Evolutionary conservation across 53 echinoderm and acorn worm species (phyloP), one percentile per base, ranked within the genome.

Genomic region (Antedon mediterranea): DNA sequence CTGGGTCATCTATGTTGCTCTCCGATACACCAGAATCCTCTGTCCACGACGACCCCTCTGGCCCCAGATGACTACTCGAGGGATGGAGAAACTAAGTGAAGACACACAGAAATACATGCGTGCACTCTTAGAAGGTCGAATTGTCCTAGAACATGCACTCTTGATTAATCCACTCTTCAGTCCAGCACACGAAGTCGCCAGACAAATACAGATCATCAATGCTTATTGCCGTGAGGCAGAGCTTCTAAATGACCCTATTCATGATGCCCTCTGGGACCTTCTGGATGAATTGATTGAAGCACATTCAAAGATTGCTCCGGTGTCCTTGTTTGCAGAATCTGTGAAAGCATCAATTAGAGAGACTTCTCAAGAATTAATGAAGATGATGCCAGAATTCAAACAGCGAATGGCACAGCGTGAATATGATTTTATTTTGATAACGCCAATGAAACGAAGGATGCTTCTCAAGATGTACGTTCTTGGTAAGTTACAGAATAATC

Each of bases 211-310:
- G 80, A 90, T 97, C 83, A 92, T 97, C 71, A 97, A 97, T 80
- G 98, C 98, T 8, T 97, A 92, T 82, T 97, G 98, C 78, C 80
- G 98, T 32, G 98, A 97, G 43, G 92, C 98, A 0, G 98, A 97
- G 79, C 79, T 84, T 78, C 84, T 97, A 6, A 79, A 80, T 28
- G 98, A 97, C 73, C 92, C 89, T 9, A 86, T 92, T 42, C 98
- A 97, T 71, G 98, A 97, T 76, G 84, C 92, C 32, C 82, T 97
- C 0, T 97, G 98, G 98, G 98, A 97, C 43, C 88, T 97, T 27
- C 85, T 97, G 13, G 98, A 97, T 77, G 98, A 97, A 77, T 82
- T 97, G n/a, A 89, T 97, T 20, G 98, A 97, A 78, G 98, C 98
- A 0, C 98, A 97, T 71, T 81, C 90, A 23, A 87, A 84, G 31